Evolutionary conservation across 2,888 invertebrate species (phyloP).

Genomic region (Electrophaes corylata): DNA sequence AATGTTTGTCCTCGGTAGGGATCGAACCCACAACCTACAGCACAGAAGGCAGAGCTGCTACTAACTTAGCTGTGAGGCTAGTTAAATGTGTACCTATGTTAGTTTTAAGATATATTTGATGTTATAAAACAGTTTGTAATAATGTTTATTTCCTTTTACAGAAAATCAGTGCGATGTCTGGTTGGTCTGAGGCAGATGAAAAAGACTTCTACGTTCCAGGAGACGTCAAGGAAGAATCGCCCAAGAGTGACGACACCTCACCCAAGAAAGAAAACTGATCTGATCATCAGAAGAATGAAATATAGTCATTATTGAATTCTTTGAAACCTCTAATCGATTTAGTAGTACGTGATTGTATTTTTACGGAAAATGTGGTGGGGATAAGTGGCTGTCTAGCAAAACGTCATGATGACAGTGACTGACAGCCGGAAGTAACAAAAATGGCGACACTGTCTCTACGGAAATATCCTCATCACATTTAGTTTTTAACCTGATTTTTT

Average conservation of each 20-base stretch:
- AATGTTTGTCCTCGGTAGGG: no score
- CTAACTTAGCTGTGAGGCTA: no score
- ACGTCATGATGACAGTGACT: background rate
- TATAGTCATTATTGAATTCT: slow-evolving; percentile 2
- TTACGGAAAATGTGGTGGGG: slow-evolving; percentile 6
- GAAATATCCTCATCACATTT: slow-evolving; percentile 3
- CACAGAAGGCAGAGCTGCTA: no score
- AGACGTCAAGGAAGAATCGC: slow-evolving; percentile 26
- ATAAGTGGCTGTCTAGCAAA: background rate
- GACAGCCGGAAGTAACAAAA: slow-evolving; percentile 8
- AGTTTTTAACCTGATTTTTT: slow-evolving; percentile 8
- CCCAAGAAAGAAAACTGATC: slow-evolving; percentile 14
- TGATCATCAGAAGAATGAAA: background rate
- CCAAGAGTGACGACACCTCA: slow-evolving; percentile 10
- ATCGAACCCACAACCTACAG: no score
- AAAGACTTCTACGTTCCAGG: slow-evolving; percentile 65
- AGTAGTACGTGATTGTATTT: slow-evolving; percentile 10
- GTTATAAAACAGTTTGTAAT: no score
- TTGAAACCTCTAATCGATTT: background rate
- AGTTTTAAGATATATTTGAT: no score
- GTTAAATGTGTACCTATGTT: no score
- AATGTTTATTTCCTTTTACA: slow-evolving; percentile 29
- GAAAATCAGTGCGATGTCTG: slow-evolving; percentile 22
- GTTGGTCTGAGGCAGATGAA: slow-evolving; percentile 31
- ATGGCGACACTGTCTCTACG: background rate